Evolutionary conservation across 2,113 vertebrate species (phyloP).

Genomic region (Phylloscopus trochilus): DNA sequence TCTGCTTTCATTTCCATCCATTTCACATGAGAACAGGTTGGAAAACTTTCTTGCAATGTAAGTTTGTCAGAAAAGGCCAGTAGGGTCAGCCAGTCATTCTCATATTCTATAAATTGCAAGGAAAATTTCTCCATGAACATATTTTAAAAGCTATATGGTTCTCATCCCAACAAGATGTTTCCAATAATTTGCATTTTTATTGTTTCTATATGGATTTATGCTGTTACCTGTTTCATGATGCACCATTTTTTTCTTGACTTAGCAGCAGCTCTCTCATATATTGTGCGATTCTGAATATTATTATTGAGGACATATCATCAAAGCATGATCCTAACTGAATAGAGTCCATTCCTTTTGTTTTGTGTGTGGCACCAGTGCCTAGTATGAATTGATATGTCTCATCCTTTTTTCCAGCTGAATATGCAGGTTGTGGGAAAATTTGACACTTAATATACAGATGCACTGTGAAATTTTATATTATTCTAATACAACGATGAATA

Average conservation of each 20-base stretch:
- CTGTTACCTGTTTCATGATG: neutral
- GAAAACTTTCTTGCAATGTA: neutral
- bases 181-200: neutral
- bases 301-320: neutral
- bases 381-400: neutral
- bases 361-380: neutral
- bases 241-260: neutral
- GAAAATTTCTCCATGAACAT: neutral
- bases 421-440: neutral
- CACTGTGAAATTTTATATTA: neutral
- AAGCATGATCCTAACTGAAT: neutral
- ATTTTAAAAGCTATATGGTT: neutral
- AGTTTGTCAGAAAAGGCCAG: neutral
- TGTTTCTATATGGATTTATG: neutral
- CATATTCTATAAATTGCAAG: neutral
- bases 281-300: neutral
- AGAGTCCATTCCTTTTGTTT: neutral
- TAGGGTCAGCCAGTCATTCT: neutral
- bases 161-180: neutral
- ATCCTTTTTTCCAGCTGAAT: neutral
- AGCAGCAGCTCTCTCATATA: fast-evolving
- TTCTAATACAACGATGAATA: neutral
- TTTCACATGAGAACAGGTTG: constrained; percentile 37
- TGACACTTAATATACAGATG: neutral
- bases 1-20: constrained; percentile 33